A percentile compares a stretch with the other conserved stretches of the same genome.
Conservation (phyloP, 37 sponge, comb jelly and placozoan species). For the Diacarnus erythraeanus region DNA sequence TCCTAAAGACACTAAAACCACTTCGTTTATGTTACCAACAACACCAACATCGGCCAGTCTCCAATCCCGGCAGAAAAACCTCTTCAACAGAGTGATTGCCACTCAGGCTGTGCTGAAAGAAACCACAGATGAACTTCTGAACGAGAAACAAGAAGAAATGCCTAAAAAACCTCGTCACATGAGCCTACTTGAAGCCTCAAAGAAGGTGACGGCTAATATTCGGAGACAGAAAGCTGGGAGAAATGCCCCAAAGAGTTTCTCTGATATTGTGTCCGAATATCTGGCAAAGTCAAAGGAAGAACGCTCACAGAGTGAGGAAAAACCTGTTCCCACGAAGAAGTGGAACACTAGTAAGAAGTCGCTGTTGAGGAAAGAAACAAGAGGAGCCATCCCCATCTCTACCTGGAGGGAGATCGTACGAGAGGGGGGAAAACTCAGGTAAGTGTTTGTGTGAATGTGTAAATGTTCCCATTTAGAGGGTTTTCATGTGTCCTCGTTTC, state of each 20-base stretch:
- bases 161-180: neutral
- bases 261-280: conserved; percentile 12
- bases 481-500: too few species aligned
- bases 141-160: conserved; percentile 5
- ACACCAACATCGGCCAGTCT: neutral
- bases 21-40: neutral
- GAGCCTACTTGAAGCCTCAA: conserved; percentile 7
- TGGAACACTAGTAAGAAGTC: neutral
- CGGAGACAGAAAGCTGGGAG: neutral
- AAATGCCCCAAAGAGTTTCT: neutral
- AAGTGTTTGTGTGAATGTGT: neutral
- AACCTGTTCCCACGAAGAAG: neutral
- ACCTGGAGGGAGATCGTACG: neutral
- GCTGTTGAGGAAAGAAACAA: neutral
- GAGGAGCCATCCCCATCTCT: neutral
- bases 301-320: neutral
- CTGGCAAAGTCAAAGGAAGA: neutral
- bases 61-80: conserved; percentile 22
- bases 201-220: conserved; percentile 16
- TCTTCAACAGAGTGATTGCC: conserved; percentile 26
- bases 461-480: neutral
- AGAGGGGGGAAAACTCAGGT: neutral
- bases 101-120: conserved; percentile 46
- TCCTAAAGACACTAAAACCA: neutral
- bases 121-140: conserved; percentile 32